Evolutionary conservation across 1,140 invertebrate species (phyloP).

Genomic region (Hirudo medicinalis): DNA sequence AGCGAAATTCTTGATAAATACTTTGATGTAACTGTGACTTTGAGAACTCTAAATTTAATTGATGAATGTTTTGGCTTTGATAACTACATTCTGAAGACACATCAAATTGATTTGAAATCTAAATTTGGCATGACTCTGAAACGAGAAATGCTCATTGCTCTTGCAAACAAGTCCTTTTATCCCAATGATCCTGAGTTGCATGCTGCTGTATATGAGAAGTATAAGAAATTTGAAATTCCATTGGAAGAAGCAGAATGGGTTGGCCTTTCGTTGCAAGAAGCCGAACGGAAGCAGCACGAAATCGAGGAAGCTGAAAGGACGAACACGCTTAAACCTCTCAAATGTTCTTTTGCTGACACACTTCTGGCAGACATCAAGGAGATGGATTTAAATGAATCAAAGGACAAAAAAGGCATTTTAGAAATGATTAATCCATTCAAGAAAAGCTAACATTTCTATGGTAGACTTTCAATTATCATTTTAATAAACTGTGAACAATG

Average conservation of each 20-base stretch:
- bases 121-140: conserved; percentile 66
- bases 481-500: too few species aligned
- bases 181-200: conserved; percentile 56
- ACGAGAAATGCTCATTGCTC: conserved; percentile 61
- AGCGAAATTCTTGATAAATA: conserved; percentile 82
- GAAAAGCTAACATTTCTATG: too few species aligned
- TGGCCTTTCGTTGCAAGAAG: conserved; percentile 21
- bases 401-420: neutral
- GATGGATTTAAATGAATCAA: neutral
- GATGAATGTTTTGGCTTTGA: conserved; percentile 85
- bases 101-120: conserved; percentile 72
- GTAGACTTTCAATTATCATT: too few species aligned
- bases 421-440: too few species aligned
- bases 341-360: conserved; percentile 11
- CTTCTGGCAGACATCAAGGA: neutral
- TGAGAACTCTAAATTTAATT: conserved; percentile 65
- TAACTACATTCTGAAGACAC: conserved; percentile 78
- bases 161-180: conserved; percentile 58
- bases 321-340: conserved; percentile 6
- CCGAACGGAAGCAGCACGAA: conserved; percentile 20
- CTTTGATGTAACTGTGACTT: conserved; percentile 62
- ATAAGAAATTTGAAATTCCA: conserved; percentile 63
- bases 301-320: conserved; percentile 18
- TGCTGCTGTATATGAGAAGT: conserved; percentile 64
- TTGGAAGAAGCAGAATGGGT: conserved; percentile 40